Base-by-base conservation (phyloP, 2,797 vertebrate genomes). In the Sebastes miniatus region DNA sequence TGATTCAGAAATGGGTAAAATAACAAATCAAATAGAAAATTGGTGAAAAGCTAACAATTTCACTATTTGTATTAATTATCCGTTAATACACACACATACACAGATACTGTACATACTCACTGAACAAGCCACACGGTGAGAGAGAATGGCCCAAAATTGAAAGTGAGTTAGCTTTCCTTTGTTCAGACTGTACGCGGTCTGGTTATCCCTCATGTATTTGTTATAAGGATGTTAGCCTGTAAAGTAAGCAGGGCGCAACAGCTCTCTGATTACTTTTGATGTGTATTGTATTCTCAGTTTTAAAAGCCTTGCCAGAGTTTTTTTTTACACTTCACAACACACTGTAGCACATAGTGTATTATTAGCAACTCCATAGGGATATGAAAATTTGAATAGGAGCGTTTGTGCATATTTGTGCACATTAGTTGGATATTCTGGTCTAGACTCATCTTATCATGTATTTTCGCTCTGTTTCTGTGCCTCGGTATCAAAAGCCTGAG, bases 321-420 rank as follows among this genome's bases (percentile, higher is more conserved):
- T 74, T 39, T 76, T 13, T 43, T 6, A 14, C 10, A 6, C 20
- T 11, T 31, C 22, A 5, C 12, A 70, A 43, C 24, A 57, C 31
- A 59, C 16, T 18, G 24, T 12, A 18, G 9, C 10, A 71, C 52
- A 61, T 62, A 76, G 47, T 74, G 10, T n/a, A 68, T 73, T 69
- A 64, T 75, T 52, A 70, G 62, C 11, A n/a, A 4, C 25, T 67
- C 66, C n/a, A 34, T 22, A 56, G 54, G 64, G 58, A 79, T 62
- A 75, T 61, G 27, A 18, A 81, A 29, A 76, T 77, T 31, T 81
- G n/a, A 84, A 66, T 59, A 52, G 14, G 27, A 22, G 47, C 24
- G 10, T 31, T 39, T 29, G 43, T 62, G 25, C 24, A 67, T 63
- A 58, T 77, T 64, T 67, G 39, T 73, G 27, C 47, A 59, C 54